Conservation (phyloP, 2,888 invertebrate species). For the Smittia sp. region DNA sequence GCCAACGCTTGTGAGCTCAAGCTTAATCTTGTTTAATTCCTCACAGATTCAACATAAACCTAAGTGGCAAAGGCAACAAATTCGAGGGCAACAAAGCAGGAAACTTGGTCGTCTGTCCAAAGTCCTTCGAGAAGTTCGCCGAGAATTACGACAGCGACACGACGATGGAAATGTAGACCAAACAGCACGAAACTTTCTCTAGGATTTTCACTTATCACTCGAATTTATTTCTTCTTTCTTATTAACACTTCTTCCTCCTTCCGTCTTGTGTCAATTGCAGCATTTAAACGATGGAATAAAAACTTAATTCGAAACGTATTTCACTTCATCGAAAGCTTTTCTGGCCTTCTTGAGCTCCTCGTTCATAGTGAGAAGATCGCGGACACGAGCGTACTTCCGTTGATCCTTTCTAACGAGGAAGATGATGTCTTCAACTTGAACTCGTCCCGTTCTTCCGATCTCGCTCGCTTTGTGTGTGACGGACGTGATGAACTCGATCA, state of each 20-base stretch:
- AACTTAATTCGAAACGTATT: constrained; percentile 64
- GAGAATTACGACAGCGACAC: too few relatives aligned
- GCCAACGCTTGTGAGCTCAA: not conserved
- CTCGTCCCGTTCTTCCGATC: constrained; percentile 48
- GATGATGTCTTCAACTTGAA: constrained; percentile 97
- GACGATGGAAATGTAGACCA: too few relatives aligned
- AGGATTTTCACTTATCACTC: too few relatives aligned
- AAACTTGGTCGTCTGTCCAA: not conserved
- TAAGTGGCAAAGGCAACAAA: not conserved
- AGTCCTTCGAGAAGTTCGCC: too few relatives aligned
- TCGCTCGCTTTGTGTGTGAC: constrained; percentile 67
- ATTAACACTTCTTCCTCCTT: too few relatives aligned
- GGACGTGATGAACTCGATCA: constrained; percentile 96
- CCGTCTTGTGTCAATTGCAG: too few relatives aligned
- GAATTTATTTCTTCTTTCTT: too few relatives aligned
- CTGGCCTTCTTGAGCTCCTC: constrained; percentile 98
- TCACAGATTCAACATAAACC: not conserved
- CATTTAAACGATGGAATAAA: too few relatives aligned
- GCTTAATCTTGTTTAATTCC: not conserved
- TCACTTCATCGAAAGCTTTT: constrained; percentile 98
- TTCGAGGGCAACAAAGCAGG: not conserved
- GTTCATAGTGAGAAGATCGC: constrained; percentile 96
- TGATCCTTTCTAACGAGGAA: constrained; percentile 93
- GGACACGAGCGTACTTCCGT: constrained; percentile 95
- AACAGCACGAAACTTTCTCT: too few relatives aligned